Evolutionary conservation across 2,113 vertebrate genomes (phyloP), one percentile per base, ranked within the genome.

Genomic region (Petrocephalus microphthalmus): DNA sequence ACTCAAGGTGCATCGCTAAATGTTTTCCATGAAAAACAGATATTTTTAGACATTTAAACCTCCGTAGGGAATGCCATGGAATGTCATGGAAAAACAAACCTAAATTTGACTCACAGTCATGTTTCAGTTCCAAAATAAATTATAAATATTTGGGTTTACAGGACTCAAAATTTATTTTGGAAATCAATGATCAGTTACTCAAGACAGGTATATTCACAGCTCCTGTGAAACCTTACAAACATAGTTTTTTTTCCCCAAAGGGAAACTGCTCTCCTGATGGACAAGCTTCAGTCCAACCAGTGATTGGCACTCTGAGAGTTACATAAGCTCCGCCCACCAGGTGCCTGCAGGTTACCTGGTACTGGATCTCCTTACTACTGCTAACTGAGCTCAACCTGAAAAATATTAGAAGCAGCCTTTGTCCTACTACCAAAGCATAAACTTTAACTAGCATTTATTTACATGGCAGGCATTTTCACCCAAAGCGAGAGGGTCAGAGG

Each of bases 41-140:
- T 85, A 83, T 85, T 85, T 85, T 85, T 85, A 85, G 83, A 85
- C 15, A n/a, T 85, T 2, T 54, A 53, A 85, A 85, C 83, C 19
- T 85, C 83, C 83, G 53, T 0, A 29, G 83, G 22, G 83, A 85
- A 53, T 54, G 22, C 13, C 13, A n/a, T 85, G 22, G 19, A 29
- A 53, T 85, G 83, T 51, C n/a, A 1, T 25, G 15, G 51, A 25
- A 47, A 47, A 53, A 85, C n/a, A 29, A 54, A 85, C 29, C 47
- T 85, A 11, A 51, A 52, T 85, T 25, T 53, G 83, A 85, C 45
- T 83, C 19, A 83, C 37, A 49, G 81, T 83, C 20, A 83, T 22
- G 49, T 7, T 83, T 49, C 81, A 22, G 37, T 22, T 45, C 19
- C 45, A 83, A 49, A 47, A 22, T 20, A 20, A 17, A 49, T 15